Conservation (phyloP, 2,113 vertebrate genomes). For the Cyprinus carpio region DNA sequence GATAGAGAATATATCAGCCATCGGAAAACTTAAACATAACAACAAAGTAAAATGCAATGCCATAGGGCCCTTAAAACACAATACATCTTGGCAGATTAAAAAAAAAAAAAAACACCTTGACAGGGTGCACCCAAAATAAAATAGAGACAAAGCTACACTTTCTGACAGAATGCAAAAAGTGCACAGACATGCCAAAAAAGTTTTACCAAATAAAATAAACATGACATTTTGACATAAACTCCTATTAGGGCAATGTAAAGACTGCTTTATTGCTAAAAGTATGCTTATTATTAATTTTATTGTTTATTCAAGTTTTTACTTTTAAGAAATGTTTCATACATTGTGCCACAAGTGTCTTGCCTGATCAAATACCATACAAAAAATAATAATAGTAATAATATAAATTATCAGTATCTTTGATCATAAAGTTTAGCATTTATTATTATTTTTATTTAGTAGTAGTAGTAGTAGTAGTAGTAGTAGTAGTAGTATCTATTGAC, state of each 20-base stretch:
- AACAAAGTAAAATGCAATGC: constrained; percentile 16
- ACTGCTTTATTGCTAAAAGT: neutral
- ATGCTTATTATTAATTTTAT: neutral
- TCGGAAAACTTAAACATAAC: neutral
- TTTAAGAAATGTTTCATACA: too few relatives aligned
- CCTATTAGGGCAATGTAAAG: neutral
- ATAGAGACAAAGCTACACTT: neutral
- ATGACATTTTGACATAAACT: neutral
- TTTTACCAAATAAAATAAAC: constrained; percentile 11
- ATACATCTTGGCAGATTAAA: neutral
- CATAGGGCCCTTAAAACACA: neutral
- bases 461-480: too few relatives aligned
- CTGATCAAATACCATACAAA: too few relatives aligned
- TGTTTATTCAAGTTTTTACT: too few relatives aligned
- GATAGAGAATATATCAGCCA: neutral
- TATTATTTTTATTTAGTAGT: too few relatives aligned
- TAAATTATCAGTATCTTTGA: too few relatives aligned
- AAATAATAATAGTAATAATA: too few relatives aligned
- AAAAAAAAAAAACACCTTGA: neutral
- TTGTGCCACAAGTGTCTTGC: too few relatives aligned
- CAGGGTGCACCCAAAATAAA: neutral
- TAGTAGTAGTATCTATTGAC: too few relatives aligned
- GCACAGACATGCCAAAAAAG: neutral
- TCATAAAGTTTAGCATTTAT: too few relatives aligned
- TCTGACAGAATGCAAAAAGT: constrained; percentile 3